Evolutionary conservation across 2,113 vertebrate genomes (phyloP).

Genomic region (Lepidothrix coronata): DNA sequence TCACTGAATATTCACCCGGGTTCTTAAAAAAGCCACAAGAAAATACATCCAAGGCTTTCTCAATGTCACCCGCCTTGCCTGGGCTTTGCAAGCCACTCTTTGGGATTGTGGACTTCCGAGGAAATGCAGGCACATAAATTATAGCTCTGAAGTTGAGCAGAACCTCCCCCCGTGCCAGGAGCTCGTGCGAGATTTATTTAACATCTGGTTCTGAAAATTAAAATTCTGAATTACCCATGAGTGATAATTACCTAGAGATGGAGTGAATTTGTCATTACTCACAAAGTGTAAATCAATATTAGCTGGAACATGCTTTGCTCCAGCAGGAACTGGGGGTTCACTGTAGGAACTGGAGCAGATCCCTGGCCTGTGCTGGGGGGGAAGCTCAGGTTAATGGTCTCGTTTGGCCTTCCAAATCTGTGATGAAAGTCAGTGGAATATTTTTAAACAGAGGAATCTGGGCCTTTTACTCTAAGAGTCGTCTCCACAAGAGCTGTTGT

Average conservation of each 20-base stretch:
- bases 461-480: not conserved
- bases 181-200: not conserved
- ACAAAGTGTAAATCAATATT: not conserved
- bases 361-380: not conserved
- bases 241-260: slow-evolving; percentile 10
- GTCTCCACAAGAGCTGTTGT: not conserved
- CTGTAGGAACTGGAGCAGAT: not conserved
- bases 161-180: not conserved
- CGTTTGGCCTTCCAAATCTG: not conserved
- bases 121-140: not conserved
- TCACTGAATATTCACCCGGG: not conserved
- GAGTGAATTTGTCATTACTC: not conserved
- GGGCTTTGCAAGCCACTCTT: not conserved
- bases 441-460: not conserved
- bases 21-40: not conserved
- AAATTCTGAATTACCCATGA: slow-evolving; percentile 5
- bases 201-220: slow-evolving; percentile 26
- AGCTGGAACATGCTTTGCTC: not conserved
- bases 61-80: not conserved
- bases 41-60: not conserved
- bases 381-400: not conserved
- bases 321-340: not conserved
- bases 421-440: not conserved
- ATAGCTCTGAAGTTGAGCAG: not conserved
- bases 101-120: not conserved